Evolutionary conservation across 2,888 invertebrate species (phyloP).

Genomic region (Lepeophtheirus nordmannii): DNA sequence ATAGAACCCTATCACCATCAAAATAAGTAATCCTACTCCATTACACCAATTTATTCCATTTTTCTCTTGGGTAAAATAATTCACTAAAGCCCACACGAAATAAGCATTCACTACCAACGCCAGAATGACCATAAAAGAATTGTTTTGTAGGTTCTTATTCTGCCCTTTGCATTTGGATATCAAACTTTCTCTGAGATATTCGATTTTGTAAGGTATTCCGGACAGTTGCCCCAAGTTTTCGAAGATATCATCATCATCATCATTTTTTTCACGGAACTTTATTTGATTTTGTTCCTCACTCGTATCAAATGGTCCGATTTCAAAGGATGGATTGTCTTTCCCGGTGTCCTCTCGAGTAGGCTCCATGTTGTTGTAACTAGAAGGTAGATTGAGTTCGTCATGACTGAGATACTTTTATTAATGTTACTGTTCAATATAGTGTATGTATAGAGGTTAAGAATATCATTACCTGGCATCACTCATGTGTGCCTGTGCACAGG

Average conservation of each 20-base stretch:
- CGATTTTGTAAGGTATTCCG: neutral
- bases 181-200: neutral
- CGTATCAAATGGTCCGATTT: neutral
- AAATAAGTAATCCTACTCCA: slow-evolving; percentile 55
- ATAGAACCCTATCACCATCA: slow-evolving; percentile 46
- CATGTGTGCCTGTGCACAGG: too few species aligned
- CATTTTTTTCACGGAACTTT: neutral
- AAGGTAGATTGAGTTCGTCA: neutral
- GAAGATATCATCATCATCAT: neutral
- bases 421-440: too few species aligned
- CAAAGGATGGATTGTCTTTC: neutral
- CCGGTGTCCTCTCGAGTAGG: neutral
- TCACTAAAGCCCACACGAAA: neutral
- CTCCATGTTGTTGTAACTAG: neutral
- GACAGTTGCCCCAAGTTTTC: neutral
- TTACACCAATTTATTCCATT: slow-evolving; percentile 39
- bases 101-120: neutral
- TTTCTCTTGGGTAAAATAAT: neutral
- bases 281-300: neutral
- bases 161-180: neutral
- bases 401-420: too few species aligned
- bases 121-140: neutral
- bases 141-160: neutral
- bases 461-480: too few species aligned
- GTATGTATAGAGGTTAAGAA: too few species aligned